Conservation (phyloP, 2,888 invertebrate species). For the Elegia similella region DNA sequence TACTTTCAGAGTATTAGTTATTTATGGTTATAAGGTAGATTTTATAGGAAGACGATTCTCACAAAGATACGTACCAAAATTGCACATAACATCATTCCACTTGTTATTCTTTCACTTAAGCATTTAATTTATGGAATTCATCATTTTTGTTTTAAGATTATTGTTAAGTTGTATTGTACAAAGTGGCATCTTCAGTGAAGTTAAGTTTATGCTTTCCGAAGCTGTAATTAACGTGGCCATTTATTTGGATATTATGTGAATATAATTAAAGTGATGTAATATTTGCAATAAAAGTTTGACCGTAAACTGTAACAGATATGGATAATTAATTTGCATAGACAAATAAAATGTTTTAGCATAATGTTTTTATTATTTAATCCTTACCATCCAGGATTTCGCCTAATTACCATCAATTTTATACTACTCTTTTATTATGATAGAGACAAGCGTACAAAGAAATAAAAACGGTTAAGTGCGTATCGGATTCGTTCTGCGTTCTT, state of each 20-base stretch:
- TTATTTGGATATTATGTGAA: conserved; percentile 65
- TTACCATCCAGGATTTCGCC: background rate
- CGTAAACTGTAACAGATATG: conserved; percentile 62
- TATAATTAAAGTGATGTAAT: conserved; percentile 63
- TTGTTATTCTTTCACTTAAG: conserved; percentile 72
- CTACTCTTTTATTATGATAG: no score
- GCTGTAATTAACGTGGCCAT: conserved; percentile 71
- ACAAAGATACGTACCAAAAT: conserved; percentile 37
- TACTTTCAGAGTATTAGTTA: conserved; percentile 61
- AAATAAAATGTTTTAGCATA: conserved; percentile 74
- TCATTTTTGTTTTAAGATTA: conserved; percentile 41
- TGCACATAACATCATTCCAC: conserved; percentile 54
- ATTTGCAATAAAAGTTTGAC: conserved; percentile 61
- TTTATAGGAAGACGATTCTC: conserved; percentile 55
- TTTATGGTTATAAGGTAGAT: conserved; percentile 47
- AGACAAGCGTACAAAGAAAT: no score
- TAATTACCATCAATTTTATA: no score
- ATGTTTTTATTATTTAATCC: conserved; percentile 26
- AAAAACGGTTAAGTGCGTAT: no score
- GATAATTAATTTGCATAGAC: conserved; percentile 66
- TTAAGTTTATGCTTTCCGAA: conserved; percentile 52
- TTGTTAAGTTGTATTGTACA: conserved; percentile 61
- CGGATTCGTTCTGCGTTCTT: no score
- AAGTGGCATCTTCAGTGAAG: conserved; percentile 62
- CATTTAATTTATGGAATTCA: conserved; percentile 41